Evolutionary conservation across 2,113 vertebrate genomes (phyloP).

Genomic region (Perca schrenkii): DNA sequence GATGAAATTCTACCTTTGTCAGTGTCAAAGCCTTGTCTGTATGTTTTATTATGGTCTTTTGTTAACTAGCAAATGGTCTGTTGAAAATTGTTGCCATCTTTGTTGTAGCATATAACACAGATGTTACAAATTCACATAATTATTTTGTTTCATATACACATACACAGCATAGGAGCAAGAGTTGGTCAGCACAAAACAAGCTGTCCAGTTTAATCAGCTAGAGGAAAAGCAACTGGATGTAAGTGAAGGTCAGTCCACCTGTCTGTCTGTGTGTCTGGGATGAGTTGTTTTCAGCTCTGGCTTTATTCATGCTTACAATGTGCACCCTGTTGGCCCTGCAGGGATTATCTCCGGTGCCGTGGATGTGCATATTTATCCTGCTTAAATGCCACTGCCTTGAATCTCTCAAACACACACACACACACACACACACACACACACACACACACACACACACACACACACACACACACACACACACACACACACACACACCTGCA

Average conservation of each 20-base stretch:
- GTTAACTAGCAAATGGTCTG: not conserved
- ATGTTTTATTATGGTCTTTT: not conserved
- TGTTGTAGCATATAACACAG: not conserved
- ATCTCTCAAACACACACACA: conserved; percentile 1
- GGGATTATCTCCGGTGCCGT: conserved; percentile 48
- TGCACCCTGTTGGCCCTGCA: conserved; percentile 8
- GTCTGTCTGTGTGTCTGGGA: not conserved
- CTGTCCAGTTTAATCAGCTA: conserved; percentile 1
- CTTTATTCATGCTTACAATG: conserved; percentile 48
- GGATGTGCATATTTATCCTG: conserved; percentile 60
- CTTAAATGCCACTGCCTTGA: conserved; percentile 46
- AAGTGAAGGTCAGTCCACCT: not conserved
- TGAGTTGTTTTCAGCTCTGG: conserved; percentile 21
- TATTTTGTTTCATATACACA: not conserved
- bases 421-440: not conserved
- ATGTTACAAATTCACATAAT: not conserved
- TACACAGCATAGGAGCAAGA: not conserved
- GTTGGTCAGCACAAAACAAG: not conserved
- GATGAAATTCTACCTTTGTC: not conserved
- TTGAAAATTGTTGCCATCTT: not conserved
- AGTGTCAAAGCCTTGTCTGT: not conserved
- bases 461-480: not conserved
- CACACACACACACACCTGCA: not conserved
- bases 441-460: not conserved
- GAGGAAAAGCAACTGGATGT: conserved; percentile 6